Base-by-base conservation (phyloP, 1,140 invertebrate genomes). In the Magallana angulata region DNA sequence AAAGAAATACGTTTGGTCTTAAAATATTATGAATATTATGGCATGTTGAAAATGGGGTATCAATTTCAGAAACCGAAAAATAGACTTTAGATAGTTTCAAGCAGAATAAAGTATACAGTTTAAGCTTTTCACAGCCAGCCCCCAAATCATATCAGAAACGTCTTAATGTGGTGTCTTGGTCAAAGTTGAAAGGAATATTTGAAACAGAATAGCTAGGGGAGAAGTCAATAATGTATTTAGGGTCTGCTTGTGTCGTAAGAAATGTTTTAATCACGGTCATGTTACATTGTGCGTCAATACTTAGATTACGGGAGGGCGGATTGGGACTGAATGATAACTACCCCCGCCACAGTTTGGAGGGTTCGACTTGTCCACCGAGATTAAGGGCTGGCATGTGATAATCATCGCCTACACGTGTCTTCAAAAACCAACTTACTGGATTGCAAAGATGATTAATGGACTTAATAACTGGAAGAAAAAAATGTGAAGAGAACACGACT, bases 101-200 rank as follows among this genome's bases (percentile, higher is more conserved):
- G 12, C 24, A 76, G 24, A 30, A 76, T 36, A 76, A 7, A 9
- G 24, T 36, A 9, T 76, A 30, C 68, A 7, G 36, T 8, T 30
- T 30, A 76, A 12, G 68, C 68, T 30, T 30, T 76, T 76, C 24
- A 76, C 68, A 76, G 68, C 18, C 36, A 76, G 36, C 68, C 68
- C 68, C 24, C 18, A 48, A 76, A 76, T 30, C 68, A 76, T 76
- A 30, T 76, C 68, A 76, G 24, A 76, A 76, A 76, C 68, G 24
- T 76, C 68, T 76, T 76, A 76, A 76, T 76, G 8, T 76, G 68
- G 68, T 76, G 68, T 76, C 36, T 76, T 76, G 24, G 24, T 76
- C 24, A 30, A 76, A 18, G 68, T 76, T 76, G 68, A 76, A 76
- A 76, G 36, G 68, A 76, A 76, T 76, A 48, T 76, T 76, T 76